phyloP scores from a whole-genome alignment of 2,888 invertebrate species.

The Willowsia nigromaculata region DNA sequence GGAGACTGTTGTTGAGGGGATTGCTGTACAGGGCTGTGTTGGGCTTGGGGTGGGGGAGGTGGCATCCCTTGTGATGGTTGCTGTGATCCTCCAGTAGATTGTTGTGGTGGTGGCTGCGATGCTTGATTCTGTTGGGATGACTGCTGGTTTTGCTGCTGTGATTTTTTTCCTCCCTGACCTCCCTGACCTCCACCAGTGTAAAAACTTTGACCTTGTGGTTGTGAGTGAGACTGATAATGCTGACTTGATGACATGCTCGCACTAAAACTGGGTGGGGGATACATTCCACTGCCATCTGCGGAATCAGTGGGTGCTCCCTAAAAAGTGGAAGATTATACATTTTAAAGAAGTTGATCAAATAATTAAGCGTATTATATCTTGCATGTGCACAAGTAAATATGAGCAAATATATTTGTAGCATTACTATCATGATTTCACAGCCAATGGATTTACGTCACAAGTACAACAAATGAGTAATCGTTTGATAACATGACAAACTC shows the following conservation, averaged over 20 bases:
- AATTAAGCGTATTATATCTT: too few species aligned
- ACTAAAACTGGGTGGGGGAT: conserved; percentile 77
- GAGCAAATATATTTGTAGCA: too few species aligned
- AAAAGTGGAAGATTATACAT: conserved; percentile 9
- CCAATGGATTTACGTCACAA: too few species aligned
- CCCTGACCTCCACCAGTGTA: conserved; percentile 75
- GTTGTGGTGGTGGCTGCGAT: conserved; percentile 65
- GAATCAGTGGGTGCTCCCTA: conserved; percentile 78
- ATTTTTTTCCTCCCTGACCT: conserved; percentile 78
- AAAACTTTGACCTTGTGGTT: conserved; percentile 81
- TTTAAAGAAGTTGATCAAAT: too few species aligned
- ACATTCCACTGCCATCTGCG: conserved; percentile 77
- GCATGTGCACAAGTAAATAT: too few species aligned
- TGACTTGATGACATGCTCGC: conserved; percentile 79
- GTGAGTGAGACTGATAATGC: conserved; percentile 82
- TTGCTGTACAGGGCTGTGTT: conserved; percentile 66
- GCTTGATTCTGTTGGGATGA: conserved; percentile 78
- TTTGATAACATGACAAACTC: too few species aligned
- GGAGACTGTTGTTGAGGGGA: conserved; percentile 72
- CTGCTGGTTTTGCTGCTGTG: conserved; percentile 79
- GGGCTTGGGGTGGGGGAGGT: conserved; percentile 61
- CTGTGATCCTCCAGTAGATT: conserved; percentile 44
- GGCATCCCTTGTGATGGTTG: conserved; percentile 55
- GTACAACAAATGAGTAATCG: too few species aligned
- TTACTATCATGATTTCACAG: too few species aligned